phyloP scores from a whole-genome alignment of 2,888 invertebrate genomes.

The Mimumesa dahlbomi region DNA sequence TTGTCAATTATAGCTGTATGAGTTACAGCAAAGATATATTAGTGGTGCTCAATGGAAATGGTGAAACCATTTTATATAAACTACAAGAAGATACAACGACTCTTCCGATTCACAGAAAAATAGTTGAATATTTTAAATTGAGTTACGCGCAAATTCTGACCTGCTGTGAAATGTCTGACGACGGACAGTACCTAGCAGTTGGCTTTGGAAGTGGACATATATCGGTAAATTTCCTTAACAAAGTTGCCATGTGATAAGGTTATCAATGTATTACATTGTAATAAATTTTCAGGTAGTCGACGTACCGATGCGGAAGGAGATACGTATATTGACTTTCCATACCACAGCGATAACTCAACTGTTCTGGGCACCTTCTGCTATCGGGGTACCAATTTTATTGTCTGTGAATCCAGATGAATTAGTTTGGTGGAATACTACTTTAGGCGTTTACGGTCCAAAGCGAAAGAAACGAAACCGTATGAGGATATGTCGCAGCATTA shows the following conservation, averaged over 20 bases:
- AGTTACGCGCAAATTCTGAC: conserved; percentile 52
- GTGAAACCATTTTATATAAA: conserved; percentile 60
- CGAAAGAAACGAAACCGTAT: no score
- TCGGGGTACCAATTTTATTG: conserved; percentile 69
- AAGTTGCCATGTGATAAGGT: not conserved
- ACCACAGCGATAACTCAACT: conserved; percentile 68
- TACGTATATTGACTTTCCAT: conserved; percentile 68
- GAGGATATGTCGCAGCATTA: conserved; percentile 67
- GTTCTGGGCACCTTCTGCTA: conserved; percentile 71
- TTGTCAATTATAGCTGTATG: conserved; percentile 64
- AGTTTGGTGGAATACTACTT: conserved; percentile 75
- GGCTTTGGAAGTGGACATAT: conserved; percentile 85
- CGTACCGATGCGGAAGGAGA: conserved; percentile 49
- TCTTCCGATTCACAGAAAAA: conserved; percentile 22
- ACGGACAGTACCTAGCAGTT: conserved; percentile 84
- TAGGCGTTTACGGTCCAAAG: conserved; percentile 54
- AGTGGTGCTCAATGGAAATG: conserved; percentile 62
- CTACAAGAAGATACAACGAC: conserved; percentile 46
- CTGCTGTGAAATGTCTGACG: conserved; percentile 80
- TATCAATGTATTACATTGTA: not conserved
- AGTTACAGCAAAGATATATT: conserved; percentile 65
- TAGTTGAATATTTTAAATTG: conserved; percentile 28
- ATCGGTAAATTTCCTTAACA: conserved; percentile 80
- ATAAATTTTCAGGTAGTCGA: conserved; percentile 69
- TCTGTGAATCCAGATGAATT: conserved; percentile 74